Base-by-base conservation (phyloP, 1,140 invertebrate genomes). In the Zaprionus davidi region DNA sequence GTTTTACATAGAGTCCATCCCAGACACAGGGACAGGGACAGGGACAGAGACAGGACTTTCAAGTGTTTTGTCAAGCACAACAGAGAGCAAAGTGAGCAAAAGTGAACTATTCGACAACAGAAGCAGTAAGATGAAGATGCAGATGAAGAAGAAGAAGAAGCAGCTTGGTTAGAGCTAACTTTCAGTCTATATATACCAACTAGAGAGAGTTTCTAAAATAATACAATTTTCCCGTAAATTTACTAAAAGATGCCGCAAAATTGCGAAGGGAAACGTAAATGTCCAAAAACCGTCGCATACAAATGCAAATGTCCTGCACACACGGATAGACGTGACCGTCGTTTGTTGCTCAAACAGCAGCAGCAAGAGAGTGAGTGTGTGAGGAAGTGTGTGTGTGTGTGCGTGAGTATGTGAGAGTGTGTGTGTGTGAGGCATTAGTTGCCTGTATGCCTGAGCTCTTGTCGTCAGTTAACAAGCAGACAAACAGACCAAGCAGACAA, bases 141-240 rank as follows among this genome's bases (percentile, higher is more conserved):
- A 56, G 20, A 34, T 41, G 41, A 24, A 56, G 55, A 51, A 17
- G 46, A 44, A 46, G 20, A 53, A 57, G 12, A 63, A 51, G 57
- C 66, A 34, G 38, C 65, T 11, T 34, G 31, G 31, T 34, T 53
- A 41, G 22, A 59, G 57, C 57, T 53, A 58, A 63, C 58, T 58
- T 68, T 56, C 63, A 78, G 73, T 79, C 72, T 79, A 71, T 67
- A 71, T 67, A 58, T 70, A 75, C 36, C 20, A 49, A 49, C 34
- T 44, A 44, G n/a, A n/a, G 38, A 46, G 57, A 82, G 77, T 81
- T 67, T 78, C 83, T 87, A 88, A 84, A 81, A 87, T 88, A 87
- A 87, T 87, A 87, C 75, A 90, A 88, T 88, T 88, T 88, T 90
- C 75, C 81, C 71, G 78, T 84, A 88, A 84, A 88, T 88, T 90